Conservation (phyloP, 2,888 invertebrate genomes). For the Andrena minutula region DNA sequence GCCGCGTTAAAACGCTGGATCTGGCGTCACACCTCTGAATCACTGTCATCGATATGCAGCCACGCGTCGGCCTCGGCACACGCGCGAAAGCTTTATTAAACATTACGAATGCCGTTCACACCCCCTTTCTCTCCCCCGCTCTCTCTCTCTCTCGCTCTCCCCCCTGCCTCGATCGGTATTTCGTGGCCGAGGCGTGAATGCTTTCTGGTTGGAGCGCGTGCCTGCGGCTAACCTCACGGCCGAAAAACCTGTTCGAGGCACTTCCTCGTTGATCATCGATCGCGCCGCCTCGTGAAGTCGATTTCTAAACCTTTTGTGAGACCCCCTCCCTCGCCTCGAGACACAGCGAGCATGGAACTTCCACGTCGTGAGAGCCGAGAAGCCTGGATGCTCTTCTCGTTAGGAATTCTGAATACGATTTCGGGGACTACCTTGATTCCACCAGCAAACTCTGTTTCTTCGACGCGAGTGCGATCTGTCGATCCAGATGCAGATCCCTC, state of each 20-base stretch:
- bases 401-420: background rate
- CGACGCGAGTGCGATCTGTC: background rate
- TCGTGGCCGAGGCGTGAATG: slow-evolving; percentile 70
- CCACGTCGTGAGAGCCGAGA: slow-evolving; percentile 8
- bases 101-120: slow-evolving; percentile 68
- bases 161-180: slow-evolving; percentile 62
- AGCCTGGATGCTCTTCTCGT: background rate
- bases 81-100: slow-evolving; percentile 62
- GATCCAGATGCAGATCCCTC: background rate
- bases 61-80: slow-evolving; percentile 62
- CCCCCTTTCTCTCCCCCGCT: slow-evolving; percentile 3
- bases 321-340: background rate
- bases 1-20: slow-evolving; percentile 14
- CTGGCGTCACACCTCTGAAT: slow-evolving; percentile 59
- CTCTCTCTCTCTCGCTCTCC: background rate
- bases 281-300: slow-evolving; percentile 34
- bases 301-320: slow-evolving; percentile 22
- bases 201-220: slow-evolving; percentile 67
- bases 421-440: background rate
- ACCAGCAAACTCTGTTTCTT: slow-evolving; percentile 1
- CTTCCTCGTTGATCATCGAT: slow-evolving; percentile 48
- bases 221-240: slow-evolving; percentile 72
- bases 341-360: background rate
- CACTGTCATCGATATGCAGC: slow-evolving; percentile 73
- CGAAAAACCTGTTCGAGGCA: slow-evolving; percentile 70